Percentiles rank a stretch among this genome's conserved stretches.
These are phyloP conservation scores for Maniola hyperantus DNA, from an alignment of 2,888 invertebrate genomes.

Conservation along the genomic window DNA sequence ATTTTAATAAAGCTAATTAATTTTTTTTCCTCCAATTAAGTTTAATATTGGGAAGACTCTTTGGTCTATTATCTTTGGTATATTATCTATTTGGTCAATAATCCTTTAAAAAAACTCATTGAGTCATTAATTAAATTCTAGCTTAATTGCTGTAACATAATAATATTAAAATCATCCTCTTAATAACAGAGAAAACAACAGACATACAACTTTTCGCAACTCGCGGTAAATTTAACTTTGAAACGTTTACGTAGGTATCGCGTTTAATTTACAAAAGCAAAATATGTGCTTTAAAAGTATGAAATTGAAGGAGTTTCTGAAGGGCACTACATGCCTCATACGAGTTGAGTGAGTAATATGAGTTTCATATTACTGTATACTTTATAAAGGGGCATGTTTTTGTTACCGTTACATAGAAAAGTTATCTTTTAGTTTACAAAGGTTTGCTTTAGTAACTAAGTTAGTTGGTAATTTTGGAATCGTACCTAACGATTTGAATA, in stretches of 20 bases:
- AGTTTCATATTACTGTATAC: neutral
- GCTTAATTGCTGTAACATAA: neutral
- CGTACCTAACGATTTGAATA: neutral
- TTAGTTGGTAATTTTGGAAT: neutral
- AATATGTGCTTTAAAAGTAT: constrained; percentile 20
- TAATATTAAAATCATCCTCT: neutral
- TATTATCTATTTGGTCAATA: no score
- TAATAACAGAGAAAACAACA: neutral
- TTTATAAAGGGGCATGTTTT: neutral
- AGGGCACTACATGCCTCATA: neutral
- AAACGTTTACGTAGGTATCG: neutral
- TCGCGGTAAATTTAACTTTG: neutral
- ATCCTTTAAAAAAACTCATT: no score
- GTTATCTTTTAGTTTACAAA: neutral
- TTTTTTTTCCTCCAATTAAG: no score
- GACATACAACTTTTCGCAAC: neutral
- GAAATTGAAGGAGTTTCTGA: constrained; percentile 22
- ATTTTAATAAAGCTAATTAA: no score
- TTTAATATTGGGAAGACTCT: no score
- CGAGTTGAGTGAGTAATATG: constrained; percentile 15
- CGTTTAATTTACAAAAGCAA: constrained; percentile 25
- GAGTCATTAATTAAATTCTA: no score
- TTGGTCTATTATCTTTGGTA: no score
- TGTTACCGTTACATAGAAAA: constrained; percentile 2
- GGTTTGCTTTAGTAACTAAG: neutral